Base-by-base conservation (phyloP, 2,113 vertebrate genomes). In the Acanthochromis polyacanthus region DNA sequence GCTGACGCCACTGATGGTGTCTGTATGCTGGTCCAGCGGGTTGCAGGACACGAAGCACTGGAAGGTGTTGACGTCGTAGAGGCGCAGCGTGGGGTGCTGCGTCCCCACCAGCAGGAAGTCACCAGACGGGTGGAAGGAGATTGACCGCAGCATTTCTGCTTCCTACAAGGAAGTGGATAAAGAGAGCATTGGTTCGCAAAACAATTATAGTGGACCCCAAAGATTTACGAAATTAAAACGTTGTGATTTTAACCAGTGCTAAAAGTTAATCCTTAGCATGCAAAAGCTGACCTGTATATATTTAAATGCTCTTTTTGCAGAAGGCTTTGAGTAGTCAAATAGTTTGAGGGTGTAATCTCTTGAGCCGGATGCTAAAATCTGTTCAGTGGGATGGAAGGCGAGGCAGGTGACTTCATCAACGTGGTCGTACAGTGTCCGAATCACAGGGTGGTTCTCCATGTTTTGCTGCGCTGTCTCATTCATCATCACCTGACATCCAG, bases 381-480 rank as follows among this genome's bases (percentile, higher is more conserved):
- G 97, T 57, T 99, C 98, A 1, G 96, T 97, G 0, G 98, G 98
- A 80, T 99, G 97, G 89, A 99, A 99, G 60, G 98, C 95, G 0
- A 99, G 95, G 84, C 97, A 99, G 0, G 98, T 99, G 88, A 99
- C 98, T 86, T 99, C 98, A 38, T 99, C 98, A 51, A 99, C 97
- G 0, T 99, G 98, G 88, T 99, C 98, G 0, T 99, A 99, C 10
- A 99, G 94, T 0, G 98, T 99, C 64, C 98, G 95, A 50, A 99
- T 99, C 79, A 99, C 97, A 0, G 98, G 98, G 77, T 99, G 98
- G 87, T 99, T 99, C 88, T 99, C 98, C 98, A 99, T 99, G 92
- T 99, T 99, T 83, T 99, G 98, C 82, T 99, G 98, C 0, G 97
- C 98, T 0, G 98, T 99, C 94, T 99, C 98, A 1, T 99, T 99